Evolutionary conservation across 1,140 invertebrate species (phyloP).

Genomic region (Meteorus sp.): DNA sequence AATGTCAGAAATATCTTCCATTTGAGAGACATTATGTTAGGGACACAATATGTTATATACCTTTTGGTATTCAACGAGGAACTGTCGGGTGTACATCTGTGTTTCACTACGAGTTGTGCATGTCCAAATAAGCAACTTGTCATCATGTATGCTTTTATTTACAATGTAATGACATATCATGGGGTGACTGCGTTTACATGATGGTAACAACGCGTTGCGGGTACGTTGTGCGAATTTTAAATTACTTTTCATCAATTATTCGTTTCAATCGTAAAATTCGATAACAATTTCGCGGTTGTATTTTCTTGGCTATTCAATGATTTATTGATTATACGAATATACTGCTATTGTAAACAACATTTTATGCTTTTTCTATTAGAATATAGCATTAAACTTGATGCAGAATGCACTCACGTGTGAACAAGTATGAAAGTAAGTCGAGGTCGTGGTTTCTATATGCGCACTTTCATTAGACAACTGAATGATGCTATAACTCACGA

Average conservation of each 20-base stretch:
- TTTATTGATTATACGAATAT: too few relatives aligned
- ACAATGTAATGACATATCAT: background rate
- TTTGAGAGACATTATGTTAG: too few relatives aligned
- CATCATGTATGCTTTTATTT: slow-evolving; percentile 6
- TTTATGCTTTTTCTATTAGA: slow-evolving; percentile 14
- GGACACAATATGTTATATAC: too few relatives aligned
- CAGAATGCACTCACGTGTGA: slow-evolving; percentile 30
- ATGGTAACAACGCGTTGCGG: slow-evolving; percentile 7
- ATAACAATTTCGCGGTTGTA: too few relatives aligned
- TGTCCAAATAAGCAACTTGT: slow-evolving; percentile 15
- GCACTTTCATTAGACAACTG: slow-evolving; percentile 35
- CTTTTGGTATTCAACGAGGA: slow-evolving; percentile 3
- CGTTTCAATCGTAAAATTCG: too few relatives aligned
- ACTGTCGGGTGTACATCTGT: slow-evolving; percentile 5
- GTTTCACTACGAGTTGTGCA: background rate
- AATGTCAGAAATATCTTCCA: too few relatives aligned
- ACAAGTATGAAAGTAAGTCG: slow-evolving; percentile 42
- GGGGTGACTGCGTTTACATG: slow-evolving; percentile 17
- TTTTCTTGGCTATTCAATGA: too few relatives aligned
- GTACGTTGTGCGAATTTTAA: slow-evolving; percentile 13
- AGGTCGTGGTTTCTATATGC: slow-evolving; percentile 41
- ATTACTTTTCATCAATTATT: background rate
- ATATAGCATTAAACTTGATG: slow-evolving; percentile 4
- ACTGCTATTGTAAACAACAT: too few relatives aligned
- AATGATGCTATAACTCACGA: background rate